Evolutionary conservation across 1,140 invertebrate species (phyloP), one percentile per base, ranked within the genome.

Genomic region (Drosophila insularis): DNA sequence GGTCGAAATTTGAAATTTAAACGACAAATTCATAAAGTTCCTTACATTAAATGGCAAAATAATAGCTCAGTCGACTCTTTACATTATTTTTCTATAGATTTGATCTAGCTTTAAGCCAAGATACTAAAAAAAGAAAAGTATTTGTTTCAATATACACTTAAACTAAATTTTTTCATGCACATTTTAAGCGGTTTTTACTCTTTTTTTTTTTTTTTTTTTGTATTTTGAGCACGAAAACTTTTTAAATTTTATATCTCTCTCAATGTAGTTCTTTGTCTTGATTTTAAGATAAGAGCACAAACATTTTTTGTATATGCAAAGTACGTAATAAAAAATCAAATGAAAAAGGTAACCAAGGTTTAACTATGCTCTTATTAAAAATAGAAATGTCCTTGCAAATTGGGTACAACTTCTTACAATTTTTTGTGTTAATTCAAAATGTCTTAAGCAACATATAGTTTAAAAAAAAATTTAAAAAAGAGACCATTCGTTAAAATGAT

Each of bases 271-370:
- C 37, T 43, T 54, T 35, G 21, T 55, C 40, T 72, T 58, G 39
- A 46, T 54, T 35, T 35, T 53, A 58, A 71, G n/a, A n/a, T n/a
- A 53, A 65, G 40, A 71, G 68, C 56, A 72, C 59, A 68, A 65
- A 5, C 23, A 54, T 70, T 81, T 82, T 60, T 82, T 63, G 0
- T 4, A 55, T 74, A 78, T 78, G 79, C 63, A 67, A 81, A 79
- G 32, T 14, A 46, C 59, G 59, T 78, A 72, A 53, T 74, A 21
- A 10, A 11, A 50, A 50, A 11, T 17, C 1, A 46, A 17, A 14
- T n/a, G 2, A 37, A 11, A 10, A 37, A 13, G 11, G 35, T 0
- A 37, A 37, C 1, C 11, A 3, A 37, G 35, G 13, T 1, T 13
- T n/a, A 19, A 1, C 2, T 50, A 21, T 19, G 43, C 17, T 11